phyloP scores from a whole-genome alignment of 1,140 invertebrate genomes.

The Zaprionus ghesquierei region DNA sequence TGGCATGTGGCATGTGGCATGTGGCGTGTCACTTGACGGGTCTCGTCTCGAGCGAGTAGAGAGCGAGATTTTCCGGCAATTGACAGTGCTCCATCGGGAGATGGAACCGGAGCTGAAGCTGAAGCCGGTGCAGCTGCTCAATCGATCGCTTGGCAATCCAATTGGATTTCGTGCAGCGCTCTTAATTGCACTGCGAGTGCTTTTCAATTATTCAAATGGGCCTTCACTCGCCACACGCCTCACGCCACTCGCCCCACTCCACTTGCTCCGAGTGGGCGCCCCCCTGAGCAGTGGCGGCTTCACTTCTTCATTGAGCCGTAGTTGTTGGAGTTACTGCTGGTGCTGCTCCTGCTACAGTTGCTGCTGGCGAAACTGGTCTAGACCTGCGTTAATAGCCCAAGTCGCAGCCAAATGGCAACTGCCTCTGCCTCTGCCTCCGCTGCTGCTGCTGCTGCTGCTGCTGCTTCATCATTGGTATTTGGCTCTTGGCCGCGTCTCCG shows the following conservation, averaged over 20 bases:
- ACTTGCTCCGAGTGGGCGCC: constrained; percentile 2
- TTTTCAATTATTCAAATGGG: constrained; percentile 78
- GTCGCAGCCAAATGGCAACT: constrained; percentile 28
- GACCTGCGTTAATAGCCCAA: constrained; percentile 58
- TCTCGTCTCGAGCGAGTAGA: background rate
- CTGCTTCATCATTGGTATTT: constrained; percentile 58
- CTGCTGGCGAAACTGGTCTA: constrained; percentile 57
- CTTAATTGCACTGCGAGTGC: constrained; percentile 76
- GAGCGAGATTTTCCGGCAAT: constrained; percentile 45
- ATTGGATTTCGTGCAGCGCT: constrained; percentile 67
- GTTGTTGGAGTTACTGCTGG: background rate
- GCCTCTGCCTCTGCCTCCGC: background rate
- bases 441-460: constrained; percentile 58
- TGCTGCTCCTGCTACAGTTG: constrained; percentile 34
- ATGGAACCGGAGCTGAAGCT: constrained; percentile 8
- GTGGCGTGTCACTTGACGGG: background rate
- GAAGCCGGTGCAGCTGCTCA: constrained; percentile 55
- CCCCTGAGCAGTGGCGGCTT: background rate
- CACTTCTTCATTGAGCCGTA: background rate
- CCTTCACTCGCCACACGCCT: constrained; percentile 34
- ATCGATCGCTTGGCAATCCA: constrained; percentile 62
- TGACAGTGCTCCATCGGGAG: background rate
- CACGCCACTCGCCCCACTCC: constrained; percentile 25
- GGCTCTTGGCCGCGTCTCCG: constrained; percentile 47
- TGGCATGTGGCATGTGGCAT: background rate